Percentiles rank a stretch among this genome's conserved stretches.
Conservation (phyloP, 2,888 invertebrate genomes). For the Drosophila lacicola region DNA sequence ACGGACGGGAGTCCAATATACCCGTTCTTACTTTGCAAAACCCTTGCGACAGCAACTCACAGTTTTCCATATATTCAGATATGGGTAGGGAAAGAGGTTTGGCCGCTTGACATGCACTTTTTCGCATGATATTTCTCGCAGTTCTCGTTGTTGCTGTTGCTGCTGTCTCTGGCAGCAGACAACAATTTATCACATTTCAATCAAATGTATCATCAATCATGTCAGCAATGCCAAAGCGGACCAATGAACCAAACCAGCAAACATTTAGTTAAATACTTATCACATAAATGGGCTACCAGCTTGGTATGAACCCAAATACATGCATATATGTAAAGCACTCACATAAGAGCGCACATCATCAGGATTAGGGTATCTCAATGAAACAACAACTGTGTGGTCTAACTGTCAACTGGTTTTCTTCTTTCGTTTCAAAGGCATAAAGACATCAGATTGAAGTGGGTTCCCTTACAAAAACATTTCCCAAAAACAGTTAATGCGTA, state of each 20-base stretch:
- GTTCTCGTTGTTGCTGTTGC: conserved; percentile 18
- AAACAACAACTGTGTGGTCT: no score
- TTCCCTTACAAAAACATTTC: no score
- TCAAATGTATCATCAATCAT: conserved; percentile 73
- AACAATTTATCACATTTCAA: conserved; percentile 77
- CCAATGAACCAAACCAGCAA: conserved; percentile 28
- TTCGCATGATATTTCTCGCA: conserved; percentile 16
- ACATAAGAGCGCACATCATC: not conserved
- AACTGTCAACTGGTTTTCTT: not conserved
- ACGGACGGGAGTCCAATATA: not conserved
- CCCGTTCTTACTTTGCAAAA: not conserved
- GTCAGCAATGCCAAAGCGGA: conserved; percentile 37
- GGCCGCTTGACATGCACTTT: conserved; percentile 15
- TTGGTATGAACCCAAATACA: conserved; percentile 4
- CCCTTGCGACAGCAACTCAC: conserved; percentile 9
- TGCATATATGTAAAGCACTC: not conserved
- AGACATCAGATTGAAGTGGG: no score
- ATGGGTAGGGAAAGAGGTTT: conserved; percentile 11
- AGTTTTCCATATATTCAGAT: conserved; percentile 37
- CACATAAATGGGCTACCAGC: conserved; percentile 26
- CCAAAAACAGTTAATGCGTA: no score
- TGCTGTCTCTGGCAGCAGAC: conserved; percentile 55
- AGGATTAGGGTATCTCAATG: not conserved
- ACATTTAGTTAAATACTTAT: conserved; percentile 20
- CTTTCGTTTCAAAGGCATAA: not conserved